Base-by-base conservation (phyloP, 2,888 invertebrate species). In the Cynaeus angustus region DNA sequence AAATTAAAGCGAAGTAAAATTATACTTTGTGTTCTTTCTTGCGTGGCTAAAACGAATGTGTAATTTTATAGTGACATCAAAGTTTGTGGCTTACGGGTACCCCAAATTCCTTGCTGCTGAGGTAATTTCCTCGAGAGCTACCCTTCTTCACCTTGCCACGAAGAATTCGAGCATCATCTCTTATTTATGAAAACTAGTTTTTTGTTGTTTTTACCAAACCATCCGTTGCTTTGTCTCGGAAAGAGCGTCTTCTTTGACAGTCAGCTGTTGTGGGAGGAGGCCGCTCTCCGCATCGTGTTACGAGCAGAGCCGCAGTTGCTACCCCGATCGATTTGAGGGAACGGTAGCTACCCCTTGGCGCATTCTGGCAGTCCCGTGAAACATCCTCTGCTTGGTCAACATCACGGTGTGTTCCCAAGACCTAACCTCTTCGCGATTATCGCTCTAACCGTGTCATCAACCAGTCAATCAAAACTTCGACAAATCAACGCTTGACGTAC, bases 311-410 rank as follows among this genome's bases (percentile, higher is more conserved):
- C 80, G 80, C 78, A 80, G 79, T 79, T 72, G 72, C 76, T 74
- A 75, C 77, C 75, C 78, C 81, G 81, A 82, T 82, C 82, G 82
- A 82, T 82, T 80, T 76, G 72, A 77, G 76, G 75, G 77, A 77
- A 74, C 78, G 72, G 77, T 76, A 77, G 77, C 75, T 75, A 71
- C 77, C 79, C 79, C 78, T 78, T 79, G 78, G 80, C 80, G 81
- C 80, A 81, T 79, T 78, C 78, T 76, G 78, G 78, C 78, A 80
- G 77, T 81, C 77, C 78, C 76, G 79, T 72, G 76, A 76, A 75
- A 75, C 74, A 71, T 72, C 77, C 74, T 78, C 73, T 75, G 74
- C 75, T 71, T 75, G 70, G 74, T 72, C 74, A 72, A 74, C 72
- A 72, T 55, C 70, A 66, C 72, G 70, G 73, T 71, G 74, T 74